These are phyloP conservation scores for Masnerella sp. DNA, from an alignment of 2,888 invertebrate genomes.

Conservation along the genomic window DNA sequence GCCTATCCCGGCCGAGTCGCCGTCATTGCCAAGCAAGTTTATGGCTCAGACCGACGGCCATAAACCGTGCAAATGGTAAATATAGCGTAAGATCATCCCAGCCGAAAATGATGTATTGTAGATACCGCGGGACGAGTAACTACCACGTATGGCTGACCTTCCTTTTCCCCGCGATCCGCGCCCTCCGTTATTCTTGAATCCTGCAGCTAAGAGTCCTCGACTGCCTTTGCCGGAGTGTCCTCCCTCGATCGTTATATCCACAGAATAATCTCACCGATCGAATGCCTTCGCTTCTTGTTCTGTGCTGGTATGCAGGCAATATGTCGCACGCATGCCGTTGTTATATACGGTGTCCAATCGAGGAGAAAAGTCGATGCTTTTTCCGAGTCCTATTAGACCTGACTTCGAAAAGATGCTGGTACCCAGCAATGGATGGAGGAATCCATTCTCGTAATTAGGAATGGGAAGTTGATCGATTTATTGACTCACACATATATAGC, in stretches of 20 bases:
- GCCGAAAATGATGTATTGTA: constrained; percentile 78
- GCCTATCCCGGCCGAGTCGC: constrained; percentile 66
- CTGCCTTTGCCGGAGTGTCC: constrained; percentile 29
- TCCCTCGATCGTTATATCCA: constrained; percentile 52
- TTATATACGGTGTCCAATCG: constrained; percentile 42
- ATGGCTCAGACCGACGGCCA: constrained; percentile 77
- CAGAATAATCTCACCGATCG: constrained; percentile 60
- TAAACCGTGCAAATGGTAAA: constrained; percentile 78
- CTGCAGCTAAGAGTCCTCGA: constrained; percentile 44
- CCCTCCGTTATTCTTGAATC: constrained; percentile 47
- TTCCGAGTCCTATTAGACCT: constrained; percentile 29
- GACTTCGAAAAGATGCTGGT: not conserved
- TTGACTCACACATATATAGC: no score
- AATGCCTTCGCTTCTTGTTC: constrained; percentile 45
- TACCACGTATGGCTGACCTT: constrained; percentile 65
- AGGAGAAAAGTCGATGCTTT: constrained; percentile 41
- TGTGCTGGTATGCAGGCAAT: constrained; percentile 37
- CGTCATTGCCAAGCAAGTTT: constrained; percentile 78
- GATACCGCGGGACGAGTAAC: constrained; percentile 66
- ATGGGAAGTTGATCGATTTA: not conserved
- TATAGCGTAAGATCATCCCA: constrained; percentile 78
- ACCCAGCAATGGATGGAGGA: no score
- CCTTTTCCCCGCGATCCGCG: constrained; percentile 46
- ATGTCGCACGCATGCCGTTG: constrained; percentile 51
- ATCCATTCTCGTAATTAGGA: constrained; percentile 12